Evolutionary conservation across 2,797 vertebrate species (phyloP), one percentile per base, ranked within the genome.

Genomic region (Margarornis squamiger): DNA sequence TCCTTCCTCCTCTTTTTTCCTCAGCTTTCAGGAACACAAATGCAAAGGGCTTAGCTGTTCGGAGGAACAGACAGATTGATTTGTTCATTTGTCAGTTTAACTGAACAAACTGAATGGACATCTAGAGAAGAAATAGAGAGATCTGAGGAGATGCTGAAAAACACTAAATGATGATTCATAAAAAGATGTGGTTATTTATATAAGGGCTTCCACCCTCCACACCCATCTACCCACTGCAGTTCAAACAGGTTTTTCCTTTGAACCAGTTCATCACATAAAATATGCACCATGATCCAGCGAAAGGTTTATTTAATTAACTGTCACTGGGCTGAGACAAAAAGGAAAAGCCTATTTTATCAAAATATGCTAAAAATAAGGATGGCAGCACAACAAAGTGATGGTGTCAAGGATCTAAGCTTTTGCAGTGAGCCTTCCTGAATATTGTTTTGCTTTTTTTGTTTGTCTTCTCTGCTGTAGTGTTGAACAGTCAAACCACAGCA

Each of bases 181-280:
- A 90, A 92, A 75, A 71, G 21, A 88, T 91, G 51, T 70, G 66
- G 81, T 94, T 81, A 94, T 95, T 96, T 95, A 90, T 93, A 80
- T 85, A 88, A 85, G 39, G 81, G 63, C 58, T 88, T 92, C 65
- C 32, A 54, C 10, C 26, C 12, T 41, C 46, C 19, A 70, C 19
- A 22, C 48, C 41, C 49, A 29, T 77, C 84, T 71, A 84, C 34
- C 26, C n/a, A 62, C 29, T 4, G 4, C 59, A 65, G 49, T 87
- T 97, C 80, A 95, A 93, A 84, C 66, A 92, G 38, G 55, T 85
- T 90, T 88, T 88, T 73, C 49, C 72, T 97, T 96, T 97, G 93
- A 95, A 96, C 76, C 38, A 17, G 32, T 78, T 95, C 77, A 38
- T 91, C 72, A 29, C 46, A 90, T 94, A 92, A 95, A 97, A 96